A percentile compares a stretch with the other conserved stretches of the same genome.
phyloP scores from a whole-genome alignment of 2,113 vertebrate genomes.

The Geothlypis trichas region DNA sequence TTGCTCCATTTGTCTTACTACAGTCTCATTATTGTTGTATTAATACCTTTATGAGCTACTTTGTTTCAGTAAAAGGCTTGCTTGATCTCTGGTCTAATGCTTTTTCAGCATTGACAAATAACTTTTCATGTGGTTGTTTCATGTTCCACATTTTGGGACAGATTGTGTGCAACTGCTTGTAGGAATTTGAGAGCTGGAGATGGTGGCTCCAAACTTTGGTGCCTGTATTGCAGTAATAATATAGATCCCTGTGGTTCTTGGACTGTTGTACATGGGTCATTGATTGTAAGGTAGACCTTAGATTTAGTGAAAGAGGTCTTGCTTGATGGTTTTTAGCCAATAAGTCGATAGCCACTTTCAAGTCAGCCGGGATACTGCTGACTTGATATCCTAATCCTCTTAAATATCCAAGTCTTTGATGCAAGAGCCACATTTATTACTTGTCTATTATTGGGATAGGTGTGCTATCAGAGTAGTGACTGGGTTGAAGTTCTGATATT shows the following conservation, averaged over 20 bases:
- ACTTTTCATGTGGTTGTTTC: background rate
- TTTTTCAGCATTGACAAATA: background rate
- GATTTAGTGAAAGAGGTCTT: background rate
- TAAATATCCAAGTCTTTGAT: background rate
- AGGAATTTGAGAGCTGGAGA: background rate
- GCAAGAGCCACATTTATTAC: background rate
- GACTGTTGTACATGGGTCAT: background rate
- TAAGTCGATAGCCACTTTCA: background rate
- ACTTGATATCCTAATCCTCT: background rate
- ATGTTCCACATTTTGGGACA: background rate
- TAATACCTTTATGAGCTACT: background rate
- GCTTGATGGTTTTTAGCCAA: background rate
- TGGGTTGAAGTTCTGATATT: background rate
- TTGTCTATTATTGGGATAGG: background rate
- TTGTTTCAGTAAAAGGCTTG: background rate
- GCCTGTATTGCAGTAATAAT: background rate
- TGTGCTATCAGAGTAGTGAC: background rate
- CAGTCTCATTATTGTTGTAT: background rate
- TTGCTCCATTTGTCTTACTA: background rate
- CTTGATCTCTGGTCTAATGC: background rate
- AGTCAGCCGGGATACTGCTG: background rate
- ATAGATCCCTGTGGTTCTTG: background rate
- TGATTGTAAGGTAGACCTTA: background rate
- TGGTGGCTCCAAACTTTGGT: background rate
- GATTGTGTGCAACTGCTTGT: background rate